Evolutionary conservation across 2,888 invertebrate genomes (phyloP), one percentile per base, ranked within the genome.

Genomic region (Theristus sp.): DNA sequence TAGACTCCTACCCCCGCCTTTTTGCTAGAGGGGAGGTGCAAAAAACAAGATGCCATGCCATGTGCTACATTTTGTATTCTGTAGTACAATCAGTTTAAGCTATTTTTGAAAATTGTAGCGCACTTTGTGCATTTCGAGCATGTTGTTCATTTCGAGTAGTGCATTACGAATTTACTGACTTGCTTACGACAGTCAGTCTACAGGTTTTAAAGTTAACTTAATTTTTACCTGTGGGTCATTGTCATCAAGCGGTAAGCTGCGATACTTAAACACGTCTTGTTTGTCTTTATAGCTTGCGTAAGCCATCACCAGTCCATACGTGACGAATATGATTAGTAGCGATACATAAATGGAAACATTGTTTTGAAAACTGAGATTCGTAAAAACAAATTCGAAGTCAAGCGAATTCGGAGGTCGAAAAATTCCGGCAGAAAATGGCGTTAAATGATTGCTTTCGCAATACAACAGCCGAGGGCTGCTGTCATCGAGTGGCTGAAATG

Each of bases 271-370:
- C 13, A 17, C 22, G 55, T 60, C 60, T 28, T 55, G 29, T 27
- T 60, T 75, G 66, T 79, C 79, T 61, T 73, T 68, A n/a, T 69
- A 66, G 31, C 76, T 64, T 0, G 77, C 76, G 75, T 75, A 78
- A 49, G 79, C 70, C 28, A 75, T 67, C 25, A 74, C 65, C 0
- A 75, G 2, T 17, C 77, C 65, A 66, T 74, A 78, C 29, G 75
- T 47, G 3, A 72, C 65, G 17, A 69, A 64, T 1, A 75, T 71
- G 25, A 76, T 66, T 26, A 79, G 76, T 61, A 76, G 67, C 0
- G 77, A 76, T 46, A 74, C 65, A 68, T 78, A 79, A 47, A 79
- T 71, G 1, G 77, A 76, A 1, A 76, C 71, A 65, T 79, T 79
- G 64, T 74, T 73, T 47, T 66, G 64, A 67, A 79, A 78, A 61